Evolutionary conservation across 2,888 invertebrate genomes (phyloP).

Genomic region (Apamea sordens): DNA sequence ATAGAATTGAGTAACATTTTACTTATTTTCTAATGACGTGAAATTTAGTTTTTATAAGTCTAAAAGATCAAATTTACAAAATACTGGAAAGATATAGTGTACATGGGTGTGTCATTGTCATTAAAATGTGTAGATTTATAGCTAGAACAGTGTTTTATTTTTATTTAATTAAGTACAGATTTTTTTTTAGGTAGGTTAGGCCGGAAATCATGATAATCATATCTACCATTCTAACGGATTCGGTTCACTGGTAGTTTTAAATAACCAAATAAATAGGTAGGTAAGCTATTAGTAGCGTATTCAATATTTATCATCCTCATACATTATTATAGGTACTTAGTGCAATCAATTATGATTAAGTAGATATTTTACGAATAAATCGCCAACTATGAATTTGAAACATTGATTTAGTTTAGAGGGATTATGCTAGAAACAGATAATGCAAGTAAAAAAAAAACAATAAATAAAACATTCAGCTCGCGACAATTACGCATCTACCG

Average conservation of each 20-base stretch:
- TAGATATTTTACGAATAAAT: slow-evolving; percentile 33
- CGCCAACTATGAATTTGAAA: slow-evolving; percentile 29
- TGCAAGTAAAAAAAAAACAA: slow-evolving; percentile 44
- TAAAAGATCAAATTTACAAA: slow-evolving; percentile 32
- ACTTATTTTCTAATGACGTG: slow-evolving; percentile 43
- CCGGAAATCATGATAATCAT: slow-evolving; percentile 44
- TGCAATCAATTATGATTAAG: slow-evolving; percentile 31
- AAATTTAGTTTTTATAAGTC: slow-evolving; percentile 26
- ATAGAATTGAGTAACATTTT: slow-evolving; percentile 32
- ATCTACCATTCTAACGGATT: slow-evolving; percentile 9
- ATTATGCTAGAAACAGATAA: slow-evolving; percentile 48
- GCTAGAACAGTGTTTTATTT: slow-evolving; percentile 18
- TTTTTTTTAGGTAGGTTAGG: slow-evolving; percentile 21
- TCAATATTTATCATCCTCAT: slow-evolving; percentile 8
- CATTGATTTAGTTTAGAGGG: slow-evolving; percentile 28
- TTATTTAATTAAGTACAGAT: background rate
- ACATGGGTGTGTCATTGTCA: slow-evolving; percentile 13
- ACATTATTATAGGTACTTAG: slow-evolving; percentile 17
- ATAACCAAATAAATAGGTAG: slow-evolving; percentile 10
- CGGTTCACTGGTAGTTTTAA: slow-evolving; percentile 17
- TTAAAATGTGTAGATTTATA: slow-evolving; percentile 16
- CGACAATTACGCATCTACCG: slow-evolving; percentile 55
- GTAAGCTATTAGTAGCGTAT: no score
- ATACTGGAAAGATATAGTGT: slow-evolving; percentile 28
- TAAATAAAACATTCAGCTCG: slow-evolving; percentile 35